phyloP scores from a whole-genome alignment of 2,888 invertebrate species.

The Diarsia mendica region DNA sequence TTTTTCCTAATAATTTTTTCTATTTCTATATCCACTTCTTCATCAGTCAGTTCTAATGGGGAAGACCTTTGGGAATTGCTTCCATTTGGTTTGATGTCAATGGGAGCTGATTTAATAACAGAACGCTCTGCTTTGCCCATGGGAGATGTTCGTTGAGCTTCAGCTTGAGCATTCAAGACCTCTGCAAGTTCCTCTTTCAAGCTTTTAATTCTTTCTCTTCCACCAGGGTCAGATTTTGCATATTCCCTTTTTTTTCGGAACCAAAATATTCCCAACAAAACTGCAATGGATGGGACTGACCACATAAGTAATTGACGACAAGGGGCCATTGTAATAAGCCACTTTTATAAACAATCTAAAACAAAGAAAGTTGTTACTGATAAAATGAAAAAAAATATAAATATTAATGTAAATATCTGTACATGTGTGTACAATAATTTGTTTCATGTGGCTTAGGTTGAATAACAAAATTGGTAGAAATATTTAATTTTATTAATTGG shows the following conservation, averaged over 20 bases:
- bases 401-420: no score
- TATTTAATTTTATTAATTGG: background rate
- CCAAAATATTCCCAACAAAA: conserved; percentile 95
- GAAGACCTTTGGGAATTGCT: conserved; percentile 89
- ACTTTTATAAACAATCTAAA: conserved; percentile 91
- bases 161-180: conserved; percentile 83
- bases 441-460: background rate
- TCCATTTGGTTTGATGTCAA: conserved; percentile 91
- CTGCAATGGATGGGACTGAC: conserved; percentile 94
- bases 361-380: conserved; percentile 73
- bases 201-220: conserved; percentile 89
- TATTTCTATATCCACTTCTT: conserved; percentile 93
- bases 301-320: conserved; percentile 94
- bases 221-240: conserved; percentile 94
- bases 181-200: conserved; percentile 88
- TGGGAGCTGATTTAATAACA: conserved; percentile 92
- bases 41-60: conserved; percentile 91
- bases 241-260: conserved; percentile 94
- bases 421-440: background rate
- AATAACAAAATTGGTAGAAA: background rate
- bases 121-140: conserved; percentile 83
- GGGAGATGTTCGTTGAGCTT: conserved; percentile 84
- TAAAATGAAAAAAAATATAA: conserved; percentile 3
- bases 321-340: conserved; percentile 94
- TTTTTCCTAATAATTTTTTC: conserved; percentile 91